Conservation (phyloP, 2,888 invertebrate species). For the Cephalotes varians region DNA sequence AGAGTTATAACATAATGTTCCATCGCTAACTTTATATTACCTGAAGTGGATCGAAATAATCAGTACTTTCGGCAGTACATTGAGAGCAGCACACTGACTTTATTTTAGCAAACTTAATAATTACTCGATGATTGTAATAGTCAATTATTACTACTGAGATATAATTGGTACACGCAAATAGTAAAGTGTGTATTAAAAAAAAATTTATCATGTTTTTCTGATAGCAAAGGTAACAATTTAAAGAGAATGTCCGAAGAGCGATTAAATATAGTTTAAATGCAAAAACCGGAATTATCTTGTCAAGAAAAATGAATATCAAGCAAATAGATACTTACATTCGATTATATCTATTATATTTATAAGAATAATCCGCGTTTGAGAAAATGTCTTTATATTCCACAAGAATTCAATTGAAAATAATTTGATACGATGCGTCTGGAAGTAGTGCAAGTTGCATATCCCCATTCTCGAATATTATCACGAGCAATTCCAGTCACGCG, state of each 20-base stretch:
- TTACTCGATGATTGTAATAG: constrained; percentile 2
- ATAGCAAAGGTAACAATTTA: background rate
- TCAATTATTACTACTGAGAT: constrained; percentile 9
- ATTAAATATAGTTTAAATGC: background rate
- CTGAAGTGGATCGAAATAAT: constrained; percentile 29
- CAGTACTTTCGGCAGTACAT: background rate
- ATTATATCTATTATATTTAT: background rate
- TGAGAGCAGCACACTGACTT: constrained; percentile 8
- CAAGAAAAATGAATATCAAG: background rate
- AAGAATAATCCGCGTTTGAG: background rate
- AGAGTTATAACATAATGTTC: constrained; percentile 4
- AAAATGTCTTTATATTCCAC: background rate
- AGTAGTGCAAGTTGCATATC: background rate
- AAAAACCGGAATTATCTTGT: background rate
- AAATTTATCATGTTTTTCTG: background rate
- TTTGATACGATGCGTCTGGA: background rate
- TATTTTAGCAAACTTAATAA: constrained; percentile 36
- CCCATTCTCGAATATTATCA: constrained; percentile 26
- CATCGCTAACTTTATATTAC: constrained; percentile 21
- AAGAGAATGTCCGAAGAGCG: background rate
- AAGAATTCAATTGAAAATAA: background rate
- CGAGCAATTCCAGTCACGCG: constrained; percentile 45
- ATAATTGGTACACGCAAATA: constrained; percentile 20
- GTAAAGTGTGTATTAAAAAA: background rate
- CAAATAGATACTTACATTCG: background rate